Evolutionary conservation across 2,797 vertebrate genomes (phyloP), one percentile per base, ranked within the genome.

Genomic region (Lacerta agilis): DNA sequence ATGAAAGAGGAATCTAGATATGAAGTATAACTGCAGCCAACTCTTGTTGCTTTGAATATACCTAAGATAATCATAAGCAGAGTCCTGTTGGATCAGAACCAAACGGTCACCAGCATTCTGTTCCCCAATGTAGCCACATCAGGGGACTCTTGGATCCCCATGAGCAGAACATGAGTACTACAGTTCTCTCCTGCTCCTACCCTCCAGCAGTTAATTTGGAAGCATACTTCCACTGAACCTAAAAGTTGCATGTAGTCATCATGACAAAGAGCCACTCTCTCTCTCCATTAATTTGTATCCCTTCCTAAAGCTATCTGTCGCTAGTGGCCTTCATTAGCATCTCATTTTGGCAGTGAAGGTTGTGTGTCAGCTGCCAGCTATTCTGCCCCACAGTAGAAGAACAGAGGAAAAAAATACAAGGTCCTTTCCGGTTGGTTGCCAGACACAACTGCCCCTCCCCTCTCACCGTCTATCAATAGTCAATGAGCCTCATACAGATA

Each of bases 1-100:
- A 90, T 88, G 9, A 61, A 76, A 94, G 17, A 41, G 88, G 88
- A 90, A 69, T 85, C 61, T 82, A 77, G 43, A 84, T 85, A 83
- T 49, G 90, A 36, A 88, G 73, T 92, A 90, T 86, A 91, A 90
- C 8, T 90, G 73, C 89, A 71, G 41, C 17, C 29, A 79, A 89
- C 83, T 73, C 17, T 85, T 85, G 15, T 6, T 66, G 78, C 86
- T 79, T 79, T 84, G 88, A 87, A 79, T 20, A 13, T 25, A 79
- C 78, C 27, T 64, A 64, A 64, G 10, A 64, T 64, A 5, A 64
- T 17, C 10, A 29, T 55, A 55, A 49, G 49, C 49, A 55, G 15
- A 79, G 77, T 8, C 15, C 49, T 49, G 8, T 27, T 33, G 45
- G n/a, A 33, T 58, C 49, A 79, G 69, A 33, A 79, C 45, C 75